Base-by-base conservation (phyloP, 2,888 invertebrate genomes). In the Herminia tarsipennalis region DNA sequence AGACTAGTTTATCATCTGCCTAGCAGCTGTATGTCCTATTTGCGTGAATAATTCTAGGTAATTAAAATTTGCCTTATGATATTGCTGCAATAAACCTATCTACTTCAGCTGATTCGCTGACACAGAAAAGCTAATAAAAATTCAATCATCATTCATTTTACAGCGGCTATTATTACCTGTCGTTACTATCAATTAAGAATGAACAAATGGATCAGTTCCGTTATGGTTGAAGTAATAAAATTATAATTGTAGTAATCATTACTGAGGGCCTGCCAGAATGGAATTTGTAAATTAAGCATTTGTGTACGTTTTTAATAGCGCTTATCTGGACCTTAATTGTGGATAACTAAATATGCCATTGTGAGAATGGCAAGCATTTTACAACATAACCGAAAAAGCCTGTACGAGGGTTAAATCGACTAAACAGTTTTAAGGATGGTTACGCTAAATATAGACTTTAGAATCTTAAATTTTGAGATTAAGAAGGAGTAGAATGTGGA, bases 191-290 rank as follows among this genome's bases (percentile, higher is more conserved):
- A 60, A 69, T 67, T 62, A 69, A 41, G 53, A 57, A 56, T 50
- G 56, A 54, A 50, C 36, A 63, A 70, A 67, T 64, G 57, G 50
- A 59, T 55, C 57, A 47, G 50, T 65, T 59, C 56, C 52, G 56
- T 63, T 66, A 56, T 44, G 57, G 56, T 63, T 55, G 33, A 33
- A 43, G 49, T 54, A 41, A 59, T 70, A 61, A 71, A 70, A 58
- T 52, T 58, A 62, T 75, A 66, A 73, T 75, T 66, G 57, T 40
- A 61, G 41, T 56, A 66, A 68, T 63, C 50, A 63, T 75, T 60
- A 70, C 36, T 55, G 69, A 60, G 55, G 33, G 35, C 49, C 20
- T 44, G 34, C 40, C 45, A 32, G 29, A 50, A 45, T 38, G 40
- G 38, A 44, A 55, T 61, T 40, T 9, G 22, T 35, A 18, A 32